Evolutionary conservation across 2,888 invertebrate genomes (phyloP), one percentile per base, ranked within the genome.

Genomic region (Hermaeophaga mercurialis): DNA sequence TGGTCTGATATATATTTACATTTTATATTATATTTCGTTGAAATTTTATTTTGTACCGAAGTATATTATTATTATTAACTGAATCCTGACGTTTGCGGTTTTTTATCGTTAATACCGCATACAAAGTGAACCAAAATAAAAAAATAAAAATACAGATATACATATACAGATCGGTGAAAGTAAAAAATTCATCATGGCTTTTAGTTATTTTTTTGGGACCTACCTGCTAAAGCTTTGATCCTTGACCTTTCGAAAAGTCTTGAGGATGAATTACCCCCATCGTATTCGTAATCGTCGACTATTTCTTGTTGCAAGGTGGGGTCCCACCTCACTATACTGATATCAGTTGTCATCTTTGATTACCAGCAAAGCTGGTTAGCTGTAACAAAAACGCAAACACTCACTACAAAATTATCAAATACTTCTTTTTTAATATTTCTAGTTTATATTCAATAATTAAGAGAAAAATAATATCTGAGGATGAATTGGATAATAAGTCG

Each of bases 171-270:
- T 22, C 3, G 22, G 3, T 28, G 9, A 6, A 28, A 3, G 28
- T n/a, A 39, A 18, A 39, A 39, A 18, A 17, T n/a, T n/a, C n/a
- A n/a, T n/a, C n/a, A n/a, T n/a, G n/a, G n/a, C n/a, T n/a, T n/a
- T n/a, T n/a, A n/a, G n/a, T n/a, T n/a, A n/a, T n/a, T n/a, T n/a
- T n/a, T n/a, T 39, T 18, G 6, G 2, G 9, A 43, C 66, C 66
- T 58, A 96, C 96, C 97, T 76, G 98, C 98, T 75, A 99, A 83
- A 68, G 98, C 98, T 83, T 97, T 97, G 76, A 99, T 99, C 77
- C 99, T 89, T 74, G 97, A 97, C 80, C 99, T 87, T 85, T 99
- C 99, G 84, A 98, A 99, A 66, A 99, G 88, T 77, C 98, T 89
- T 72, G 99, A 97, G 71, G 98, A 98, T 72, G 96, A 96, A 80